Percentiles rank a stretch among this genome's conserved stretches.
phyloP scores from a whole-genome alignment of 2,797 vertebrate genomes.

The Catamblyrhynchus diadema region DNA sequence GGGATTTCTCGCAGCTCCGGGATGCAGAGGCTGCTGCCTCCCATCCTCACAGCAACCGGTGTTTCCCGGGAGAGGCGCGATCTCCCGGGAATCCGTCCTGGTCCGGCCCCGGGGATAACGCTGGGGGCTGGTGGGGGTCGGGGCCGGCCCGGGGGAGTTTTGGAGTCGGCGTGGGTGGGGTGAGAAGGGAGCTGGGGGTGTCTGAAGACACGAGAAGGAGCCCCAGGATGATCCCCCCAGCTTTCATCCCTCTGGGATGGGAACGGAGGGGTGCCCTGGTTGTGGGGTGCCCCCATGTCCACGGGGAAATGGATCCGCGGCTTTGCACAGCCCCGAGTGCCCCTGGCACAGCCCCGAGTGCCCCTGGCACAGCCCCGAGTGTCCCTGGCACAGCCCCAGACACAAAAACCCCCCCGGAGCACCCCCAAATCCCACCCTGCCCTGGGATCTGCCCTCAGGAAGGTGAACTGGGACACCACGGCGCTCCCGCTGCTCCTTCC shows the following conservation, averaged over 20 bases:
- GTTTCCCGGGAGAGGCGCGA: not conserved
- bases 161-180: not conserved
- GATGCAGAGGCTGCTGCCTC: not conserved
- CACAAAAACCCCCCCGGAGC: fast-evolving
- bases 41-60: constrained; percentile 17
- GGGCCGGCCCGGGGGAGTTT: not conserved
- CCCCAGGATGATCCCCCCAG: fast-evolving
- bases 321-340: no score
- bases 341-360: not conserved
- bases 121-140: fast-evolving
- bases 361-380: not conserved
- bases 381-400: fast-evolving
- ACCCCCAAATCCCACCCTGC: not conserved
- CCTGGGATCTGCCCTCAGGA: not conserved
- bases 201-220: not conserved
- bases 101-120: not conserved
- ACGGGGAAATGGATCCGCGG: fast-evolving
- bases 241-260: not conserved
- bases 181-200: not conserved
- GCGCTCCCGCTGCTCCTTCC: not conserved
- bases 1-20: not conserved
- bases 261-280: fast-evolving
- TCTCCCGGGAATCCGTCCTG: not conserved
- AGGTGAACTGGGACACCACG: fast-evolving
- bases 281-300: not conserved